A percentile compares a stretch with the other conserved stretches of the same genome.
These are phyloP conservation scores for Tupaia chinensis DNA, from an alignment of 2,113 vertebrate species.

Conservation along the genomic window DNA sequence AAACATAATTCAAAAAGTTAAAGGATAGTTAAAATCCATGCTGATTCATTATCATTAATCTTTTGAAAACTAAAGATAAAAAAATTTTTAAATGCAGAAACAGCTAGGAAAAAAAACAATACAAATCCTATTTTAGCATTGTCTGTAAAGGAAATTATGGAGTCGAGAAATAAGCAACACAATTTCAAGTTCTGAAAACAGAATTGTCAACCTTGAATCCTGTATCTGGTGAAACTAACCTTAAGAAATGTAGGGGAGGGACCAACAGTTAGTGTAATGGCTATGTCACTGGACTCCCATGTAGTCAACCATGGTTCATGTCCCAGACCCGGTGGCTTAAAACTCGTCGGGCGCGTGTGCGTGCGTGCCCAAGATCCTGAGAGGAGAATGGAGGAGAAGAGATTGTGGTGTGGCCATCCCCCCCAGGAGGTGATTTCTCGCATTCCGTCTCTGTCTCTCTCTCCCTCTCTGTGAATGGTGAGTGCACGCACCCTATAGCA, in stretches of 20 bases:
- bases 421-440: no score
- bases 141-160: neutral
- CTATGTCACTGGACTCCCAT: no score
- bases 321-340: no score
- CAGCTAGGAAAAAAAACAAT: neutral
- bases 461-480: no score
- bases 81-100: neutral
- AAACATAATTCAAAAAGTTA: constrained; percentile 20
- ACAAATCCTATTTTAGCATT: neutral
- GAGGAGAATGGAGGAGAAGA: no score
- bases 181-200: constrained; percentile 5
- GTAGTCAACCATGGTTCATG: no score
- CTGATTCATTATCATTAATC: neutral
- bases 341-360: no score
- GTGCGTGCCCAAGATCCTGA: no score
- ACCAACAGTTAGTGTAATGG: no score
- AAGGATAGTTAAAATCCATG: neutral
- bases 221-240: neutral
- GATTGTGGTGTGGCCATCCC: no score
- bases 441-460: no score
- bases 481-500: no score
- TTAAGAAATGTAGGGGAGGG: neutral
- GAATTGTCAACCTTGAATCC: neutral
- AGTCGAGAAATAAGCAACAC: neutral
- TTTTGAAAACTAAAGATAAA: neutral